phyloP scores from a whole-genome alignment of 2,113 vertebrate species.

The Apteryx mantelli region DNA sequence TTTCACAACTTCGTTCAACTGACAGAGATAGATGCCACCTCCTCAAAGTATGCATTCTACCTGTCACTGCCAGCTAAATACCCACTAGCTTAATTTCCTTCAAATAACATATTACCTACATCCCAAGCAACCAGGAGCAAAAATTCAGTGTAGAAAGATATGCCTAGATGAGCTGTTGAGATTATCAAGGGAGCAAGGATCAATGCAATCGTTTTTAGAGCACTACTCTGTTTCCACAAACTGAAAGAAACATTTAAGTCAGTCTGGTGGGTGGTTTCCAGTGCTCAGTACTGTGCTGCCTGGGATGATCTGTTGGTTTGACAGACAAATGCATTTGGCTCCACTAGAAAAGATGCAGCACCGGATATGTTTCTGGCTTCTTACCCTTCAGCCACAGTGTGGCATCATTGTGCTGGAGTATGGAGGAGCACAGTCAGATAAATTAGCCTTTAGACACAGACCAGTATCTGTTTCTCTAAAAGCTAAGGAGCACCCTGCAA shows the following conservation, averaged over 20 bases:
- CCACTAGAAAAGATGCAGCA: not conserved
- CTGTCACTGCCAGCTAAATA: constrained; percentile 37
- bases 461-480: not conserved
- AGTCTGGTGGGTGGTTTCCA: not conserved
- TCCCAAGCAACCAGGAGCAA: not conserved
- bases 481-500: not conserved
- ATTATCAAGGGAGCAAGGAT: not conserved
- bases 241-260: not conserved
- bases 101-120: not conserved
- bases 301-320: not conserved
- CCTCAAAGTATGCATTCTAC: constrained; percentile 18
- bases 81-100: not conserved
- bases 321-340: not conserved
- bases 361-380: not conserved
- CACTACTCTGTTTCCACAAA: not conserved
- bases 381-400: not conserved
- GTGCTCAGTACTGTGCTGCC: not conserved
- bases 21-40: constrained; percentile 45
- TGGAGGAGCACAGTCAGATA: not conserved
- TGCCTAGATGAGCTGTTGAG: not conserved
- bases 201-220: not conserved
- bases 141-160: not conserved
- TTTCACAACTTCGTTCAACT: not conserved
- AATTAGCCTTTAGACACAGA: not conserved
- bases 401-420: not conserved